Conservation (phyloP, 2,888 invertebrate species). For the Apamea crenata region DNA sequence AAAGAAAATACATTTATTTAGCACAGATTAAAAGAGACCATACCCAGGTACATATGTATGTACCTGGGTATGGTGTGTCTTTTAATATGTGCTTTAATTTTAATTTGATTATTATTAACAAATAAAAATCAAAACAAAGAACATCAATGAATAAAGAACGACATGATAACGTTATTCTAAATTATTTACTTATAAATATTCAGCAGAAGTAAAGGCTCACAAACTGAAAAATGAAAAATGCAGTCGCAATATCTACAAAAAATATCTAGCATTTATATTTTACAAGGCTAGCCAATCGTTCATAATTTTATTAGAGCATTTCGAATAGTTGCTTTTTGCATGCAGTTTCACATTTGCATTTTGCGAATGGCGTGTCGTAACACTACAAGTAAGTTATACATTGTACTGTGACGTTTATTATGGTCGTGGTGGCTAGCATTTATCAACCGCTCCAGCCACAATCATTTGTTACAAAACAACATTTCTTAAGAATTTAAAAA, state of each 20-base stretch:
- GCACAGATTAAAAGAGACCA: no score
- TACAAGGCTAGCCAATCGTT: constrained; percentile 54
- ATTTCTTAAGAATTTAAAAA: constrained; percentile 54
- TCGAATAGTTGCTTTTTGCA: constrained; percentile 57
- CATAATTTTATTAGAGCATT: constrained; percentile 58
- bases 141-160: not conserved
- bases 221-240: constrained; percentile 19
- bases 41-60: no score
- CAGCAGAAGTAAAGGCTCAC: not conserved
- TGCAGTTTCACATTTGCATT: constrained; percentile 64
- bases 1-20: no score
- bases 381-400: constrained; percentile 55
- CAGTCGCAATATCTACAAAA: constrained; percentile 25
- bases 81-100: no score
- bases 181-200: not conserved
- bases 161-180: not conserved
- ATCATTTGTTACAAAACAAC: constrained; percentile 58
- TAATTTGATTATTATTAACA: no score
- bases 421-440: constrained; percentile 55
- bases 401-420: constrained; percentile 56
- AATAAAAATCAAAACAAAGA: no score
- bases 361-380: constrained; percentile 57
- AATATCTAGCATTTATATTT: constrained; percentile 33
- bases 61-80: no score
- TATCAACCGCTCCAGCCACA: constrained; percentile 45